Conservation (phyloP, 35 echinoderm and acorn worm genomes). For the Heliocidaris tuberculata region DNA sequence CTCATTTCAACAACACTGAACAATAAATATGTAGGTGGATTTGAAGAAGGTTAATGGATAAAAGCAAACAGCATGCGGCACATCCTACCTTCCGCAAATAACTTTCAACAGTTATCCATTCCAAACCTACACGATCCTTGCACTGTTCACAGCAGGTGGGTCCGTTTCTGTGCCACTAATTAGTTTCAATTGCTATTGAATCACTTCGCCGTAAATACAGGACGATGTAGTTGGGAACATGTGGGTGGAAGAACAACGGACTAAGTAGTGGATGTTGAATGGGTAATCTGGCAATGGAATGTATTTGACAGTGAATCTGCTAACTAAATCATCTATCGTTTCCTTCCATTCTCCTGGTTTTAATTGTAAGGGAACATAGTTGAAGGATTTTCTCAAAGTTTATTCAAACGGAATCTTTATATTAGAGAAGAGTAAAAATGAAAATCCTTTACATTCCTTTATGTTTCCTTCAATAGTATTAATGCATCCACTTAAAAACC, state of each 20-base stretch:
- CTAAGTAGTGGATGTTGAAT: background rate
- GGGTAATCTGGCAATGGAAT: background rate
- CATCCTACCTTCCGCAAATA: background rate
- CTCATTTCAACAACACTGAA: background rate
- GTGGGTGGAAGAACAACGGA: background rate
- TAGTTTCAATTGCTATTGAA: constrained; percentile 7
- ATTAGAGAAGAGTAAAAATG: too few species aligned
- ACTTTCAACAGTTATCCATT: background rate
- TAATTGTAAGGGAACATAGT: too few species aligned
- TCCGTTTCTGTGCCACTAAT: background rate
- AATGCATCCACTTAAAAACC: too few species aligned
- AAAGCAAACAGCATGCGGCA: background rate
- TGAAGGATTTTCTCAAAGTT: too few species aligned
- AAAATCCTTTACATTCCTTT: too few species aligned
- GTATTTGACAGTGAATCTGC: too few species aligned
- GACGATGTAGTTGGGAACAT: background rate
- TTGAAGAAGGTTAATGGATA: background rate
- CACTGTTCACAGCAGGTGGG: background rate
- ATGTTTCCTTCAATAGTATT: too few species aligned
- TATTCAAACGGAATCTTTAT: too few species aligned
- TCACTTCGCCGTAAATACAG: background rate
- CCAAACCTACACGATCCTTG: background rate
- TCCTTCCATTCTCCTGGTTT: too few species aligned
- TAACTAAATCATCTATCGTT: too few species aligned
- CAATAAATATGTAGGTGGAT: constrained; percentile 1